Evolutionary conservation across 2,113 vertebrate genomes (phyloP).

Genomic region (Thryonomys swinderianus): DNA sequence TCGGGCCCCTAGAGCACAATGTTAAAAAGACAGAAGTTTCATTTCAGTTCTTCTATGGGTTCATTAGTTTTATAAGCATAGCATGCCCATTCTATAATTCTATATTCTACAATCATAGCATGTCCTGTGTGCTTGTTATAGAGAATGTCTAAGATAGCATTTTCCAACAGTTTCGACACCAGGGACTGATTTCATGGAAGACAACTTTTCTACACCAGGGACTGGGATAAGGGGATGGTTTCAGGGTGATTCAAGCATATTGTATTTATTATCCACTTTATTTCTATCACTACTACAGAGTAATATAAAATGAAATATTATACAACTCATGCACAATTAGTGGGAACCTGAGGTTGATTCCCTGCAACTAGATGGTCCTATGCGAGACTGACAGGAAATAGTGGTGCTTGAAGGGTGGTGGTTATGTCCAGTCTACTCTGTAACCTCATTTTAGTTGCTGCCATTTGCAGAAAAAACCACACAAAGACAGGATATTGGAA

Average conservation of each 20-base stretch:
- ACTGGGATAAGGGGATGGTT: neutral
- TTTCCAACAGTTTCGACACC: neutral
- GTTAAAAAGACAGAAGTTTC: conserved; percentile 29
- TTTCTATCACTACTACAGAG: neutral
- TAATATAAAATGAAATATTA: neutral
- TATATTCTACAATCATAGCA: conserved; percentile 43
- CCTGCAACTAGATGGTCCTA: neutral
- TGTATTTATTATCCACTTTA: neutral
- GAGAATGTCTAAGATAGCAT: conserved; percentile 32
- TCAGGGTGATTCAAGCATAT: neutral
- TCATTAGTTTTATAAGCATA: conserved; percentile 57
- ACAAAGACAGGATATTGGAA: neutral
- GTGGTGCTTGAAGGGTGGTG: neutral
- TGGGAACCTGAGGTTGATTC: neutral
- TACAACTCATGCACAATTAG: neutral
- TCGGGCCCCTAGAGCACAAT: conserved; percentile 25
- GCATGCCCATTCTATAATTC: neutral
- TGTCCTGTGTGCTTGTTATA: neutral
- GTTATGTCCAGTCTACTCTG: neutral
- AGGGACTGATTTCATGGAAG: neutral
- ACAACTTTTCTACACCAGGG: neutral
- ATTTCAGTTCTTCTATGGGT: conserved; percentile 12
- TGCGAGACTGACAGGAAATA: neutral
- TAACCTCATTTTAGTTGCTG: neutral
- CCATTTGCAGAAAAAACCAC: neutral